A percentile compares a stretch with the other conserved stretches of the same genome.
Conservation (phyloP, 64 coral and sea anemone genomes). For the Montipora foliosa region DNA sequence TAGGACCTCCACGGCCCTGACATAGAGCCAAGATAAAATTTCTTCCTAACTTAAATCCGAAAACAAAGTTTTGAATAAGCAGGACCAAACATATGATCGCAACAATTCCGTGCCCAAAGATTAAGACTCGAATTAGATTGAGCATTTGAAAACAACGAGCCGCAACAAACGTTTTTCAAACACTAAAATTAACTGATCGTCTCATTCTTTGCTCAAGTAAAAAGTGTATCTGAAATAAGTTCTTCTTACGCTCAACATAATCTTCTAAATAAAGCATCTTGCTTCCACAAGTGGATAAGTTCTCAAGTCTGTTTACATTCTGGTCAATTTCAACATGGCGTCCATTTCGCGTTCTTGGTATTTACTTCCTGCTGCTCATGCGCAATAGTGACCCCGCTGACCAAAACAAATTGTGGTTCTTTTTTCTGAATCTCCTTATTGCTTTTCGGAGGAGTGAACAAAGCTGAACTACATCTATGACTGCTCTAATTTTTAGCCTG, state of each 20-base stretch:
- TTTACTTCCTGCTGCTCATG: neutral
- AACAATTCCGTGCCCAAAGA: too few species aligned
- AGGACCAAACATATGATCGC: too few species aligned
- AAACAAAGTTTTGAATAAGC: too few species aligned
- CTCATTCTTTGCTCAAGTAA: neutral
- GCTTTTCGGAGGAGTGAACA: neutral
- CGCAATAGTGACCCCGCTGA: neutral
- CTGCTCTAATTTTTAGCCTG: neutral
- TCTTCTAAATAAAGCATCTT: constrained; percentile 96
- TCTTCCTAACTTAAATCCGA: too few species aligned
- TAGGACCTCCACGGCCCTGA: neutral
- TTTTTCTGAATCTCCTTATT: neutral
- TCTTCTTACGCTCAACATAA: constrained; percentile 85
- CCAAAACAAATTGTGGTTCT: neutral
- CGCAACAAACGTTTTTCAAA: neutral
- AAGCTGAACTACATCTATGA: neutral
- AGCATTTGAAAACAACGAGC: too few species aligned
- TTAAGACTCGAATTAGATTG: too few species aligned
- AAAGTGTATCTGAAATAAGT: neutral
- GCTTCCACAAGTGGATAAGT: neutral
- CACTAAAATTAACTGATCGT: neutral
- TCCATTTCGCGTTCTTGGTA: neutral
- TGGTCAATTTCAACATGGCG: constrained; percentile 40
- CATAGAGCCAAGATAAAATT: too few species aligned
- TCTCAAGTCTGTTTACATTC: neutral